phyloP scores from a whole-genome alignment of 2,888 invertebrate species.

The Gandaritis pyraliata region DNA sequence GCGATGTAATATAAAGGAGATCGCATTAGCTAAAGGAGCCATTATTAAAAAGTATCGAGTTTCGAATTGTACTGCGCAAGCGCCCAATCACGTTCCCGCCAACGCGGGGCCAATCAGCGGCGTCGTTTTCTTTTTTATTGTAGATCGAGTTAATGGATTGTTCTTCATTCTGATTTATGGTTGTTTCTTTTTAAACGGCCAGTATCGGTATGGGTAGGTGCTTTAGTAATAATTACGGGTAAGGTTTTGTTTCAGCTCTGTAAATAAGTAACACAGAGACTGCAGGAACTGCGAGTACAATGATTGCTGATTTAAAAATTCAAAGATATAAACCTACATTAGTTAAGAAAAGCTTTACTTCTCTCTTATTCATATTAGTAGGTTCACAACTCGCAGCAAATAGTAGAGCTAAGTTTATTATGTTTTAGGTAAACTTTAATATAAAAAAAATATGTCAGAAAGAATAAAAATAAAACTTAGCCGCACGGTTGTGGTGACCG shows the following conservation, averaged over 20 bases:
- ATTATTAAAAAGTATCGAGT: conserved; percentile 84
- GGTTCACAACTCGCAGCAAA: no score
- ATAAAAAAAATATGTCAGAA: no score
- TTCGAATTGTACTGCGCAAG: conserved; percentile 72
- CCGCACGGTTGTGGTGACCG: no score
- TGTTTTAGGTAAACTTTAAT: no score
- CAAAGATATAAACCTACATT: not conserved
- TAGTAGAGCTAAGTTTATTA: no score
- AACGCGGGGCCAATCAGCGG: conserved; percentile 67
- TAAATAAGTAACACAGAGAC: not conserved
- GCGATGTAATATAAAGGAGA: conserved; percentile 77
- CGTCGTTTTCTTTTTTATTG: conserved; percentile 69
- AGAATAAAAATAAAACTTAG: no score
- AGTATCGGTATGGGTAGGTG: conserved; percentile 28
- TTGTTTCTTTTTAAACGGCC: conserved; percentile 54
- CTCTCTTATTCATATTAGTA: no score
- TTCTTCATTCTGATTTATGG: conserved; percentile 80
- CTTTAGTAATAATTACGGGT: conserved; percentile 14
- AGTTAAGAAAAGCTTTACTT: no score
- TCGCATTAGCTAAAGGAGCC: conserved; percentile 83
- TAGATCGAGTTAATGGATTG: conserved; percentile 80
- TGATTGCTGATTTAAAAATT: not conserved
- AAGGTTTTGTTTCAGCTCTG: conserved; percentile 9
- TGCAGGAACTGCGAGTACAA: not conserved
- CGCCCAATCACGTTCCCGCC: conserved; percentile 71